Percentiles rank a stretch among this genome's conserved stretches.
phyloP scores from a whole-genome alignment of 2,113 vertebrate species.

The Bathybates hornii region DNA sequence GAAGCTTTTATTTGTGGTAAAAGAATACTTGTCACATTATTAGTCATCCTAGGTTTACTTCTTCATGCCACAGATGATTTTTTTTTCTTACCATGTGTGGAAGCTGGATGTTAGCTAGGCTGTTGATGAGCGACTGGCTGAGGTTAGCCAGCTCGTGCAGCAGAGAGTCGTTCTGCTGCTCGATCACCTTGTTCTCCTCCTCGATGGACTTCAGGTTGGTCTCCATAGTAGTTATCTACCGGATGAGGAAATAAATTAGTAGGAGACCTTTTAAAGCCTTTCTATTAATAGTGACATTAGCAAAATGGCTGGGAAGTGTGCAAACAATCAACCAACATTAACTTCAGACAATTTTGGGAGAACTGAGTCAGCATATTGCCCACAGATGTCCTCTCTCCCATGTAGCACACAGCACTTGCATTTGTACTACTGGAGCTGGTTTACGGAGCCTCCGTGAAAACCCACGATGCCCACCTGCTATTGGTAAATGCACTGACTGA shows the following conservation, averaged over 20 bases:
- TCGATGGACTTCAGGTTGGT: slow-evolving; percentile 97
- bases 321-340: neutral
- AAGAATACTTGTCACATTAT: neutral
- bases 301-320: neutral
- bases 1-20: neutral
- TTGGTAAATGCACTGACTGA: neutral
- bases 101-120: slow-evolving; percentile 97
- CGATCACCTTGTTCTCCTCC: slow-evolving; percentile 96
- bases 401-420: neutral
- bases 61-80: neutral
- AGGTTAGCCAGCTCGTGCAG: slow-evolving; percentile 95
- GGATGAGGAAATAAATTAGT: neutral
- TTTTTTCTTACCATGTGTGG: slow-evolving; percentile 91
- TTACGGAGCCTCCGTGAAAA: neutral
- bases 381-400: neutral
- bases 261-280: neutral
- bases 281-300: neutral
- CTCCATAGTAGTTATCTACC: slow-evolving; percentile 97
- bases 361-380: neutral
- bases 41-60: neutral
- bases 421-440: neutral
- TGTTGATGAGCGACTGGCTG: slow-evolving; percentile 97
- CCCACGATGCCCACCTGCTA: neutral
- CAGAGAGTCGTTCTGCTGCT: slow-evolving; percentile 97
- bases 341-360: neutral